Percentiles rank a stretch among this genome's conserved stretches.
phyloP scores from a whole-genome alignment of 2,113 vertebrate species.

The Vidua macroura region DNA sequence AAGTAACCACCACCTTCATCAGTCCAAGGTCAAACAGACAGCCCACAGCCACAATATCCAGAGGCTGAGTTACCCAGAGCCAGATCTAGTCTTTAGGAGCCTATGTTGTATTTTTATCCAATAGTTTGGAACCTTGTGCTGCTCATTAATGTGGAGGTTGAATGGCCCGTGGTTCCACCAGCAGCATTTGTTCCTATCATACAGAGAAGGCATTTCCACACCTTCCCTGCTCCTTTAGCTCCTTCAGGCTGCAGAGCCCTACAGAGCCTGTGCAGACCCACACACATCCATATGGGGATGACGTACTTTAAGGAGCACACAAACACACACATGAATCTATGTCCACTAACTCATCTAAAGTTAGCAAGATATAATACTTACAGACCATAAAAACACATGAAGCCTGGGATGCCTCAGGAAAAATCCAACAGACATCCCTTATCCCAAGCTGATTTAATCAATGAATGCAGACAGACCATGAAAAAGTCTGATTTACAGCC shows the following conservation, averaged over 20 bases:
- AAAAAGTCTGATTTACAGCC: neutral
- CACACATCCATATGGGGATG: accelerated
- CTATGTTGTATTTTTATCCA: neutral
- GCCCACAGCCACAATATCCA: neutral
- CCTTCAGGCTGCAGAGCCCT: neutral
- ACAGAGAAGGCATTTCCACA: neutral
- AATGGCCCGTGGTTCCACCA: neutral
- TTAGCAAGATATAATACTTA: neutral
- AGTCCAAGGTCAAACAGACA: neutral
- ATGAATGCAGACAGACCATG: neutral
- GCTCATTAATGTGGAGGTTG: neutral
- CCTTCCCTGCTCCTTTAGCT: neutral
- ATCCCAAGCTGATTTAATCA: neutral
- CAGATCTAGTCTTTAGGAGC: neutral
- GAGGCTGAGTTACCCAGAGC: neutral
- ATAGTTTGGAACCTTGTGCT: neutral
- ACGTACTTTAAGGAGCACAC: neutral
- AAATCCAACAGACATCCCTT: neutral
- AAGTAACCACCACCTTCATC: neutral
- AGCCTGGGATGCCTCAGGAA: neutral
- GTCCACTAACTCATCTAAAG: neutral
- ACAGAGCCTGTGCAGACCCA: neutral
- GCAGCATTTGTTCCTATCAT: neutral
- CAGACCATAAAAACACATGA: neutral
- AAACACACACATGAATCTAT: accelerated